These are phyloP conservation scores for Toxotes chatareus DNA, from an alignment of 2,113 vertebrate species.

Conservation along the genomic window DNA sequence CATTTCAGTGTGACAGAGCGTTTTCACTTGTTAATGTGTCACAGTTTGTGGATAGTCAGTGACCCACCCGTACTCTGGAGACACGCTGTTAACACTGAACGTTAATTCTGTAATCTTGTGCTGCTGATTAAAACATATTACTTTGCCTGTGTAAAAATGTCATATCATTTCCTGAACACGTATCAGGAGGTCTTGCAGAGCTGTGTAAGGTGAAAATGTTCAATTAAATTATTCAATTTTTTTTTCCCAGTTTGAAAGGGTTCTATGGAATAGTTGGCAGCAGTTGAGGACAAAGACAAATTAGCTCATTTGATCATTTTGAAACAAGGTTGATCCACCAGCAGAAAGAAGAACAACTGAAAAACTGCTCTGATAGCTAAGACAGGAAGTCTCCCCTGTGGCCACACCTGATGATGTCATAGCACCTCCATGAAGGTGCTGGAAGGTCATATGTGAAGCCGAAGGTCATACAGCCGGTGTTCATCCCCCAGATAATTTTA, in stretches of 20 bases:
- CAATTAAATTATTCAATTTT: neutral
- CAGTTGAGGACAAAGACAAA: neutral
- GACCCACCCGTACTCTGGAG: neutral
- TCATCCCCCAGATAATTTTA: neutral
- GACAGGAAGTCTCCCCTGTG: neutral
- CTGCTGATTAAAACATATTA: constrained; percentile 3
- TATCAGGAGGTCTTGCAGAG: neutral
- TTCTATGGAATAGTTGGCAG: neutral
- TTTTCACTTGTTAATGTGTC: neutral
- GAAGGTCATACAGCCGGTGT: constrained; percentile 7
- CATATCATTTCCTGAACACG: neutral
- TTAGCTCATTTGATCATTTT: neutral
- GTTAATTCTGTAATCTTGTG: neutral
- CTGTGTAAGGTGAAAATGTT: neutral
- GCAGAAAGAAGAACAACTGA: neutral
- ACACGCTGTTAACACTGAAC: neutral
- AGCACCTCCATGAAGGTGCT: neutral
- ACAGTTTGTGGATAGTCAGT: too few species aligned
- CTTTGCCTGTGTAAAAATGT: neutral
- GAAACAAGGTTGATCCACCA: neutral
- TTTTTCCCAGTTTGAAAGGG: too few species aligned
- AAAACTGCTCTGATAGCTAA: neutral
- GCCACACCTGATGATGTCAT: too few species aligned
- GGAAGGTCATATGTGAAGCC: constrained; percentile 29
- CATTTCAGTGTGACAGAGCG: neutral